Percentiles rank a stretch among this genome's conserved stretches.
Conservation (phyloP, 2,888 invertebrate genomes). For the Exocentrus adspersus region DNA sequence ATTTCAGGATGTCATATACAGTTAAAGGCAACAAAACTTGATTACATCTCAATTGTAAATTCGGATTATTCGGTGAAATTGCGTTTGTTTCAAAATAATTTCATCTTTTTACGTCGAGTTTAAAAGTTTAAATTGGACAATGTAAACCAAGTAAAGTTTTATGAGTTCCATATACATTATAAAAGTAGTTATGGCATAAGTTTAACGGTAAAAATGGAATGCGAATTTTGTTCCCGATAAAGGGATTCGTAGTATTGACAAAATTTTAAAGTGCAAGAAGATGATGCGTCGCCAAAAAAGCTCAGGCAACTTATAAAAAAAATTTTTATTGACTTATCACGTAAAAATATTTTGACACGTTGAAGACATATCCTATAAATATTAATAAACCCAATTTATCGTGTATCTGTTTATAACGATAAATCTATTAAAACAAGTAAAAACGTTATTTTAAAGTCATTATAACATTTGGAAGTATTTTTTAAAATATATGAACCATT, state of each 20-base stretch:
- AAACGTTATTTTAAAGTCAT: too few species aligned
- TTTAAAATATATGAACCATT: too few species aligned
- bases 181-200: constrained; percentile 59
- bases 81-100: constrained; percentile 62
- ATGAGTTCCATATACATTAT: constrained; percentile 60
- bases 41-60: constrained; percentile 40
- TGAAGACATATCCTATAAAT: too few species aligned
- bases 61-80: constrained; percentile 50
- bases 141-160: constrained; percentile 61
- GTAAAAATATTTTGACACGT: too few species aligned
- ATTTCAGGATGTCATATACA: constrained; percentile 15
- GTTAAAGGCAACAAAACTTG: constrained; percentile 31
- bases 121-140: constrained; percentile 60
- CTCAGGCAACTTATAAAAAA: too few species aligned
- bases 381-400: too few species aligned
- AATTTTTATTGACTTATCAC: too few species aligned
- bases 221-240: constrained; percentile 49
- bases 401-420: too few species aligned
- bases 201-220: constrained; percentile 52
- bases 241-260: constrained; percentile 50
- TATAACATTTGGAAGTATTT: too few species aligned
- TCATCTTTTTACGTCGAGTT: constrained; percentile 57
- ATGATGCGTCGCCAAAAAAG: too few species aligned
- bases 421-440: too few species aligned
- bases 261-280: constrained; percentile 48